Conservation (phyloP, 2,113 vertebrate genomes). For the Cyphomyrus discorhynchus region DNA sequence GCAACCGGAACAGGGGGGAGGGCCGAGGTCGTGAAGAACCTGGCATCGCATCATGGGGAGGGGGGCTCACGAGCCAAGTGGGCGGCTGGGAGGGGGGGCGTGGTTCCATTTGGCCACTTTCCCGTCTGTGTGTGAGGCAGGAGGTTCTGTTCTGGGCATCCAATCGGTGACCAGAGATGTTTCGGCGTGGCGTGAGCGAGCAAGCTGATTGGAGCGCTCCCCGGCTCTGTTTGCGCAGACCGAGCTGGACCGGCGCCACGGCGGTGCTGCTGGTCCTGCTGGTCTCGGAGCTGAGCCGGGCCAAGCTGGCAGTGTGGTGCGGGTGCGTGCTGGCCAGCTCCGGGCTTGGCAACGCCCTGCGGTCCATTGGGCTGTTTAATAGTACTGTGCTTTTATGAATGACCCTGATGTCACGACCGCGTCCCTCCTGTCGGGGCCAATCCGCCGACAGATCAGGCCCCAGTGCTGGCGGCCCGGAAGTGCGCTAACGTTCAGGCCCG, state of each 20-base stretch:
- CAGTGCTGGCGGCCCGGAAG: neutral
- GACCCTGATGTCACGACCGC: constrained; percentile 1
- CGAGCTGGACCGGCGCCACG: neutral
- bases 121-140: neutral
- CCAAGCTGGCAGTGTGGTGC: neutral
- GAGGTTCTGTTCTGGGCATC: neutral
- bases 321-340: neutral
- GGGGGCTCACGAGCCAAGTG: neutral
- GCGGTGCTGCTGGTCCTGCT: constrained; percentile 5
- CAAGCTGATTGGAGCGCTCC: neutral
- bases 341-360: neutral
- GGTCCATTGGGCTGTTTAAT: neutral
- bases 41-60: neutral
- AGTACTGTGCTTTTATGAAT: neutral
- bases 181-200: neutral
- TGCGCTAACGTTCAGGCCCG: neutral
- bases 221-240: neutral
- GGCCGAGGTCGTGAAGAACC: neutral
- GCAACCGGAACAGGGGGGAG: neutral
- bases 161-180: neutral
- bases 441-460: neutral
- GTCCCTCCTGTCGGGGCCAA: neutral
- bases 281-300: neutral
- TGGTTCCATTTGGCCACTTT: neutral
- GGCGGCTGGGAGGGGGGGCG: neutral